phyloP scores from a whole-genome alignment of 1,140 invertebrate species.

The Cotesia glomerata region DNA sequence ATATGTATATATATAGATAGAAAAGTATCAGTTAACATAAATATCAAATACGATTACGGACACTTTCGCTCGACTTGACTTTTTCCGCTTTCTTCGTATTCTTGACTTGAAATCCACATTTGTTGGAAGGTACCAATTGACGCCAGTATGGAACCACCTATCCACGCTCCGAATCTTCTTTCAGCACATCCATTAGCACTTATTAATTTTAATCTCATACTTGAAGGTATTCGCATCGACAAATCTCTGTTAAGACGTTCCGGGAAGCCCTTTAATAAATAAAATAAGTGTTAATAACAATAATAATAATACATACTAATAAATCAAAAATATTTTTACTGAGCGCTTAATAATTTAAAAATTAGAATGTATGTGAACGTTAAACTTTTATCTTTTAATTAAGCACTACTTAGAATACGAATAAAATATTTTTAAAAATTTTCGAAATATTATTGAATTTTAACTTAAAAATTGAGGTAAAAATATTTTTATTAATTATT shows the following conservation, averaged over 20 bases:
- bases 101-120: slow-evolving; percentile 91
- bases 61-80: slow-evolving; percentile 84
- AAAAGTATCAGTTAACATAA: slow-evolving; percentile 23
- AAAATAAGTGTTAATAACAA: background rate
- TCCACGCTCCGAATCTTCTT: slow-evolving; percentile 88
- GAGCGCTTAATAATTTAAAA: too few species aligned
- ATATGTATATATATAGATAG: background rate
- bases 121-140: slow-evolving; percentile 92
- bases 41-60: slow-evolving; percentile 61
- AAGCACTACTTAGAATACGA: too few species aligned
- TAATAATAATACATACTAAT: too few species aligned
- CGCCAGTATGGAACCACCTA: slow-evolving; percentile 88
- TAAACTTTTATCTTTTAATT: too few species aligned
- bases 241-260: slow-evolving; percentile 90
- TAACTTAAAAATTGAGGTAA: too few species aligned
- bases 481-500: too few species aligned
- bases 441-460: too few species aligned
- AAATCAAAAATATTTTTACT: too few species aligned
- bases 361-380: too few species aligned
- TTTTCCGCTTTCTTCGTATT: slow-evolving; percentile 88
- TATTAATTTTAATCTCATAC: slow-evolving; percentile 83
- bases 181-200: slow-evolving; percentile 76
- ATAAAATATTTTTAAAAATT: too few species aligned
- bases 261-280: slow-evolving; percentile 72
- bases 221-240: slow-evolving; percentile 86